Percentiles rank a stretch among this genome's conserved stretches.
These are phyloP conservation scores for Triplophysa rosa DNA, from an alignment of 2,113 vertebrate genomes.

Conservation along the genomic window DNA sequence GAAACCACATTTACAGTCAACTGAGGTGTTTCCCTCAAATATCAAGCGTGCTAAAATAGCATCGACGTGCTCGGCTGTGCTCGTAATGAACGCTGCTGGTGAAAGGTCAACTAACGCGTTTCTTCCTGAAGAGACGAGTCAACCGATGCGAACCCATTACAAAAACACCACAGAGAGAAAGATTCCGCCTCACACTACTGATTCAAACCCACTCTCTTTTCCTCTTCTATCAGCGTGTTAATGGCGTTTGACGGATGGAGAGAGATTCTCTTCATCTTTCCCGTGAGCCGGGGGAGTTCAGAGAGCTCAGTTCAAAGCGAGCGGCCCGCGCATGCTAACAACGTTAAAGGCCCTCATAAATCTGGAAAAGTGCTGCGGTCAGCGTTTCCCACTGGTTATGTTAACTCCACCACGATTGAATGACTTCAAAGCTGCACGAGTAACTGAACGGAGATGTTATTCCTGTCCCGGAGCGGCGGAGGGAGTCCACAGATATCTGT, in stretches of 20 bases:
- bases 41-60: background rate
- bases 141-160: background rate
- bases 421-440: background rate
- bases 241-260: background rate
- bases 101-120: slow-evolving; percentile 24
- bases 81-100: background rate
- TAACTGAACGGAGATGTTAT: background rate
- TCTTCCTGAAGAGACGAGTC: background rate
- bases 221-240: background rate
- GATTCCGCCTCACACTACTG: background rate
- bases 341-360: slow-evolving; percentile 23
- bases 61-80: background rate
- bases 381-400: slow-evolving; percentile 16
- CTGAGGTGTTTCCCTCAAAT: background rate
- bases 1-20: background rate
- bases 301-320: background rate
- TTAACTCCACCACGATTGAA: background rate
- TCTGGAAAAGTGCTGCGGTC: slow-evolving; percentile 27
- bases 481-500: background rate
- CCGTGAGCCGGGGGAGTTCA: background rate
- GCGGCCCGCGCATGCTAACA: slow-evolving; percentile 6
- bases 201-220: background rate
- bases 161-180: background rate
- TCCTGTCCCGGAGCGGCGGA: background rate
- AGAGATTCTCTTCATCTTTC: background rate